Percentiles rank a stretch among this genome's conserved stretches.
Conservation (phyloP, 2,797 vertebrate species). For the Malacoraja senta region DNA sequence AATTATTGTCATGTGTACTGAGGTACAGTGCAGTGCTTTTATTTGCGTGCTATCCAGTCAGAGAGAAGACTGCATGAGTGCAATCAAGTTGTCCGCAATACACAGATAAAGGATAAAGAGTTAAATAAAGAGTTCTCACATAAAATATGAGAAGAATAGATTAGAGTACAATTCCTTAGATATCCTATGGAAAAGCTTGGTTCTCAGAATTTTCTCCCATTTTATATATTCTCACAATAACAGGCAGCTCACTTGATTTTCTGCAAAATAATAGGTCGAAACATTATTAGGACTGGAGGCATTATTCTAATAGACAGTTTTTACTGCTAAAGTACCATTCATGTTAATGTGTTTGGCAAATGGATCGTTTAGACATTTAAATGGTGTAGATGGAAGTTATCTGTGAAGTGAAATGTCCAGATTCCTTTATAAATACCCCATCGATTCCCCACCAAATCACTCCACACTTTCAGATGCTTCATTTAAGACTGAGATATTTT, state of each 20-base stretch:
- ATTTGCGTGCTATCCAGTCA: too few relatives aligned
- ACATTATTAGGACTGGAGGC: not conserved
- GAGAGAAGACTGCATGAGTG: too few relatives aligned
- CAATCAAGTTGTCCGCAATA: too few relatives aligned
- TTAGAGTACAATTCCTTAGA: not conserved
- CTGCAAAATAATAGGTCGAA: not conserved
- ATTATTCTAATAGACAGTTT: conserved; percentile 5
- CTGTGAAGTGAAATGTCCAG: not conserved
- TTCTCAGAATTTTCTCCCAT: not conserved
- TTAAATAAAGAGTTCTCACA: not conserved
- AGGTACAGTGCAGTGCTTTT: too few relatives aligned
- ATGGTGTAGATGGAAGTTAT: not conserved
- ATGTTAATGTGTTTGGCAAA: not conserved
- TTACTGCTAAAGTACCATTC: not conserved
- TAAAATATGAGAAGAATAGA: not conserved
- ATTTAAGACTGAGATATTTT: not conserved
- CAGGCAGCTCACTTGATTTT: not conserved
- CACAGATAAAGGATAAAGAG: not conserved
- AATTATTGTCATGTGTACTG: too few relatives aligned
- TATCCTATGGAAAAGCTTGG: not conserved
- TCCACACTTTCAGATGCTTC: not conserved
- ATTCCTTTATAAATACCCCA: not conserved
- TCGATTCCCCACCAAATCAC: not conserved
- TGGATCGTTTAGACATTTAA: conserved; percentile 3
- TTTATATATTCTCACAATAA: not conserved